phyloP scores from a whole-genome alignment of 1,140 invertebrate genomes.

The Geopemphigus sp. region DNA sequence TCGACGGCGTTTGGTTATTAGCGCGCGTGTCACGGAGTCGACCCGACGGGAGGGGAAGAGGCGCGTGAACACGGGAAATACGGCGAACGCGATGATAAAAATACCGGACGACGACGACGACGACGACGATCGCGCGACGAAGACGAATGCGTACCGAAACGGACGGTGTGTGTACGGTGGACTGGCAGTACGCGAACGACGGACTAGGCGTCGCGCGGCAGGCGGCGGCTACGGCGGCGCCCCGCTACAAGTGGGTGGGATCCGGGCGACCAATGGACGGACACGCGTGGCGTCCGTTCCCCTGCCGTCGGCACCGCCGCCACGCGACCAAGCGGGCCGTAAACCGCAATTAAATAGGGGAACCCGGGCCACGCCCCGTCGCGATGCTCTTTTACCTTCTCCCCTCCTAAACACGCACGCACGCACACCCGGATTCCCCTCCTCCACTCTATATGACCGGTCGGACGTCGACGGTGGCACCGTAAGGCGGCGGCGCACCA shows the following conservation, averaged over 20 bases:
- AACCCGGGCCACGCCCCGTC: slow-evolving; percentile 18
- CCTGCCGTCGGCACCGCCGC: slow-evolving; percentile 1
- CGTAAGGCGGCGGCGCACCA: no score
- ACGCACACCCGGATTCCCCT: no score
- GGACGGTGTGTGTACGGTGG: slow-evolving; percentile 28
- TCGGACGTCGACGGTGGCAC: no score
- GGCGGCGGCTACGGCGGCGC: neutral
- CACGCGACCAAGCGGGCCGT: neutral
- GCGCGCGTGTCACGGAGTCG: no score
- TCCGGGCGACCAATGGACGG: slow-evolving; percentile 31
- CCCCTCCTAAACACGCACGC: no score
- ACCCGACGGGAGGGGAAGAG: no score
- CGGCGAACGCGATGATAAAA: no score
- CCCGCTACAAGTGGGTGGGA: slow-evolving; percentile 44
- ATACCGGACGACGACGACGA: no score
- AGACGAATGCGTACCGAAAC: neutral
- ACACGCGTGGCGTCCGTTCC: slow-evolving; percentile 28
- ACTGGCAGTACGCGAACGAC: slow-evolving; percentile 14
- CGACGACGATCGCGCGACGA: neutral
- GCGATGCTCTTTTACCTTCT: no score
- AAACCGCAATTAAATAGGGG: slow-evolving; percentile 49
- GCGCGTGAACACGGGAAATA: no score
- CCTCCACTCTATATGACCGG: no score
- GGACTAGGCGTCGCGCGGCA: neutral
- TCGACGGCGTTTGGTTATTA: no score